Base-by-base conservation (phyloP, 2,888 invertebrate genomes). In the Ashinkailepas kermadecensis region DNA sequence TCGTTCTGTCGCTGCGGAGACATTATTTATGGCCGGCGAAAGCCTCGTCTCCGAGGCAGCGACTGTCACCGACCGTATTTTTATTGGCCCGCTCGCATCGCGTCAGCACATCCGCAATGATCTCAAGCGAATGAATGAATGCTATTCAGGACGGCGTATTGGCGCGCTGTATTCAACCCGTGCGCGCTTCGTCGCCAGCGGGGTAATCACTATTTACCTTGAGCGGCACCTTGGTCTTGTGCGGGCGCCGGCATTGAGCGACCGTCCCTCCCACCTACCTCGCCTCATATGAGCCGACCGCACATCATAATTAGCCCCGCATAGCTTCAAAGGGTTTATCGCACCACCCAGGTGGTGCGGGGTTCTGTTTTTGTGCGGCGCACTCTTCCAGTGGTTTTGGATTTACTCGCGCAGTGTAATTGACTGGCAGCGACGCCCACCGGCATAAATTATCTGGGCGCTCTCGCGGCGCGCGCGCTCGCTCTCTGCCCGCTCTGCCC, bases 261-360 rank as follows among this genome's bases (percentile, higher is more conserved):
- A 6, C n/a, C 65, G 39, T 67, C 67, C 13, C 67, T 11, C 67
- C 67, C 25, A 67, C 67, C 23, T 8, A 13, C n/a, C 9, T 23
- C 9, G 25, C 12, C 67, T 67, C 67, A 12, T 25, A 67, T 67
- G 67, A 67, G 67, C 67, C 74, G 39, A 54, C 39, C 74, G 54
- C 74, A 74, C 74, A 54, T 74, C 74, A 74, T 74, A 39, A 74
- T 74, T 74, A 74, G 74, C 74, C 74, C 54, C 18, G 74, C 74
- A 54, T 21, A 74, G 74, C 39, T 54, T 54, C 74, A 74, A 74
- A 74, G 74, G 81, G 21, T 82, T 81, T 65, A 6, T 80, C 21
- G 21, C 64, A 23, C 65, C 39, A 54, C 80, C 25, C 39, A 65
- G 62, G 64, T 64, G 80, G 39, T 56, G 65, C 39, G 65, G 39